Evolutionary conservation across 2,113 vertebrate genomes (phyloP).

Genomic region (Crotalus viridis): DNA sequence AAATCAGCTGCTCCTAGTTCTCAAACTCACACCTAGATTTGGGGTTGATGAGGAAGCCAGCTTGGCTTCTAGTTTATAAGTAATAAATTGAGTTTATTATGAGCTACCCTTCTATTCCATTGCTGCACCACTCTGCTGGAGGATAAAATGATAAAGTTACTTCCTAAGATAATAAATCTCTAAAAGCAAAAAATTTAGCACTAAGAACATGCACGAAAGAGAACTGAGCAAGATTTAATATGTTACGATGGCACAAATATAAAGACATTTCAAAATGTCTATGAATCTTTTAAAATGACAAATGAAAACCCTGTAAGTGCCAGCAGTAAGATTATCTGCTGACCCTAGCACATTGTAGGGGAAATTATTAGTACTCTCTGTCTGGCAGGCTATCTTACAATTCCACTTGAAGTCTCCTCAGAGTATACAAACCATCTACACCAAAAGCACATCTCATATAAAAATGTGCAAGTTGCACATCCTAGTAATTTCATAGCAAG

Average conservation of each 20-base stretch:
- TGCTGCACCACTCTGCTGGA: not conserved
- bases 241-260: slow-evolving; percentile 53
- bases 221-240: slow-evolving; percentile 51
- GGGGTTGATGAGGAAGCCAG: not conserved
- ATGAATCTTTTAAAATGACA: slow-evolving; percentile 20
- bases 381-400: slow-evolving; percentile 5
- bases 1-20: not conserved
- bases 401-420: not conserved
- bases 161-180: slow-evolving; percentile 1
- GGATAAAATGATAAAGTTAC: not conserved
- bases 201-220: slow-evolving; percentile 31
- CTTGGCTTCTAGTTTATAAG: not conserved
- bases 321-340: slow-evolving; percentile 33
- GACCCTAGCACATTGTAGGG: slow-evolving; percentile 16
- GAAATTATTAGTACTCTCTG: slow-evolving; percentile 22
- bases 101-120: not conserved
- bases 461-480: not conserved
- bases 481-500: not conserved
- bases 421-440: not conserved
- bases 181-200: slow-evolving; percentile 32
- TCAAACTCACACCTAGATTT: not conserved
- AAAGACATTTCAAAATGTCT: slow-evolving; percentile 38
- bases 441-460: not conserved
- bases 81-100: not conserved
- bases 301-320: slow-evolving; percentile 47